Conservation (phyloP, 2,888 invertebrate genomes). For the Sussaba pulchella region DNA sequence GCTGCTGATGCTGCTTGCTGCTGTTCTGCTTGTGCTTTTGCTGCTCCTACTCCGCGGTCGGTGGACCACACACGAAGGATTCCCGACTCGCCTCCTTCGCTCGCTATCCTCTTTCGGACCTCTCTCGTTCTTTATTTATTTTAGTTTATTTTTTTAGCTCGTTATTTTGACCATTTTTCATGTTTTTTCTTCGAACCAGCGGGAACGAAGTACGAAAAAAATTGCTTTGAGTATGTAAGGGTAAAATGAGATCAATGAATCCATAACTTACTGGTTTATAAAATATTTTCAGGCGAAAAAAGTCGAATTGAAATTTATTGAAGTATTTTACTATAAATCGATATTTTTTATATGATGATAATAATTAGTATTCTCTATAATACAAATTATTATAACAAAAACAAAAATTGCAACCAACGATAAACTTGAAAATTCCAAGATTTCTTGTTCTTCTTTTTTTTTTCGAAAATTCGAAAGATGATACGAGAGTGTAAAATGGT, state of each 20-base stretch:
- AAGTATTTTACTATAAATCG: no score
- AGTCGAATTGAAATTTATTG: no score
- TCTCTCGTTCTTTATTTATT: slow-evolving; percentile 40
- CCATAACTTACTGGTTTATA: no score
- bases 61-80: slow-evolving; percentile 83
- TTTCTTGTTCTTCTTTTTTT: background rate
- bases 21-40: slow-evolving; percentile 62
- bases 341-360: no score
- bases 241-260: no score
- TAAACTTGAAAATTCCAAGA: no score
- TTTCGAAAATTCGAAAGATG: slow-evolving; percentile 20
- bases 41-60: slow-evolving; percentile 66
- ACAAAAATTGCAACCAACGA: no score
- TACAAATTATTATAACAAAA: no score
- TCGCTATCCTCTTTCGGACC: slow-evolving; percentile 59
- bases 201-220: no score
- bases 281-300: no score
- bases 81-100: slow-evolving; percentile 64
- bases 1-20: slow-evolving; percentile 61
- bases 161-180: background rate
- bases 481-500: slow-evolving; percentile 12
- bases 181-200: background rate
- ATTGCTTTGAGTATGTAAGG: no score
- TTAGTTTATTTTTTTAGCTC: slow-evolving; percentile 21
- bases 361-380: no score